These are phyloP conservation scores for Isurus oxyrinchus DNA, from an alignment of 2,113 vertebrate species.

Conservation along the genomic window DNA sequence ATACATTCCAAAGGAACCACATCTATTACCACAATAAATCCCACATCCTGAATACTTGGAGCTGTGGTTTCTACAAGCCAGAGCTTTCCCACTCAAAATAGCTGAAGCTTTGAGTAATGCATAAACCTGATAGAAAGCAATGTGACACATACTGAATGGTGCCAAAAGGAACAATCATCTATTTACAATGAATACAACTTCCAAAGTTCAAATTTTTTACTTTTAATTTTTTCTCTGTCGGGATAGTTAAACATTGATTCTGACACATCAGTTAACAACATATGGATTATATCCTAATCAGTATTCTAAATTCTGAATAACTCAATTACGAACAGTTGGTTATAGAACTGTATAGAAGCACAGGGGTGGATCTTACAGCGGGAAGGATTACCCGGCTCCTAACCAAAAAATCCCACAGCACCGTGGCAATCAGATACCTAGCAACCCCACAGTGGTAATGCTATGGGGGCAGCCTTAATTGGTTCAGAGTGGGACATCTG, in stretches of 20 bases:
- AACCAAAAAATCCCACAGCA: too few relatives aligned
- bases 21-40: background rate
- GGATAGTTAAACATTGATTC: background rate
- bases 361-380: too few relatives aligned
- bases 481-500: too few relatives aligned
- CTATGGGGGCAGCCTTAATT: too few relatives aligned
- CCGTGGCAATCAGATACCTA: too few relatives aligned
- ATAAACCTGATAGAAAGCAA: background rate
- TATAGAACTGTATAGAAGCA: background rate
- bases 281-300: background rate
- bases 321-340: background rate
- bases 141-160: background rate
- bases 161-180: background rate
- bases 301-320: background rate
- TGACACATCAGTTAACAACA: background rate
- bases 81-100: background rate
- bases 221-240: background rate
- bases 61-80: conserved; percentile 7
- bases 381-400: too few relatives aligned
- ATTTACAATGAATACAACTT: background rate
- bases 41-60: conserved; percentile 14
- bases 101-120: background rate
- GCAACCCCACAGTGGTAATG: too few relatives aligned
- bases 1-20: background rate
- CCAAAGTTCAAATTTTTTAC: background rate